Conservation (phyloP, 2,113 vertebrate genomes). For the Sinosuthora webbiana region DNA sequence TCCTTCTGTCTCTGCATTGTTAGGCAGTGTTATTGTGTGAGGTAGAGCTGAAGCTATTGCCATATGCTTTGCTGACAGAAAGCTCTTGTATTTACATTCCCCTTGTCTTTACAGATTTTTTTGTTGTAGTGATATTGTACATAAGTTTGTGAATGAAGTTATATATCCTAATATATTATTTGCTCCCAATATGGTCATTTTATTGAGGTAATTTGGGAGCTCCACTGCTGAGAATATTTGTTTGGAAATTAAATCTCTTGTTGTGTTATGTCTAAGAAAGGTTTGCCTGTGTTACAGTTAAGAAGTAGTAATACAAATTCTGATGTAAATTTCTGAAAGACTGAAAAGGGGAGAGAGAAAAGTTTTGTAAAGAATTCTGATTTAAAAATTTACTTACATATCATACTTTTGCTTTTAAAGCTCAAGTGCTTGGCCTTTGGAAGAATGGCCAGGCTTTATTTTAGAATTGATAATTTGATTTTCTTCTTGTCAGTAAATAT, state of each 20-base stretch:
- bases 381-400: background rate
- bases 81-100: background rate
- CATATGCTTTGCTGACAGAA: background rate
- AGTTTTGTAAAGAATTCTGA: background rate
- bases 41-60: background rate
- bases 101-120: background rate
- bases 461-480: background rate
- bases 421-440: background rate
- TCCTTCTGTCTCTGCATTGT: background rate
- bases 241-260: background rate
- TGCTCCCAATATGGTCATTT: background rate
- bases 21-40: background rate
- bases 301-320: background rate
- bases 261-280: background rate
- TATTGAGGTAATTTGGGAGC: background rate
- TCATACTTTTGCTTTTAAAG: background rate
- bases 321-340: background rate
- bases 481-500: background rate
- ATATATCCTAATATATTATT: background rate
- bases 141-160: background rate
- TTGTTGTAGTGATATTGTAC: background rate
- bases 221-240: background rate
- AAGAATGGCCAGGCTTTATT: background rate
- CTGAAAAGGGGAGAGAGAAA: background rate
- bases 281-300: background rate